Conservation (phyloP, 2,888 invertebrate species). For the Synergus laeviventris region DNA sequence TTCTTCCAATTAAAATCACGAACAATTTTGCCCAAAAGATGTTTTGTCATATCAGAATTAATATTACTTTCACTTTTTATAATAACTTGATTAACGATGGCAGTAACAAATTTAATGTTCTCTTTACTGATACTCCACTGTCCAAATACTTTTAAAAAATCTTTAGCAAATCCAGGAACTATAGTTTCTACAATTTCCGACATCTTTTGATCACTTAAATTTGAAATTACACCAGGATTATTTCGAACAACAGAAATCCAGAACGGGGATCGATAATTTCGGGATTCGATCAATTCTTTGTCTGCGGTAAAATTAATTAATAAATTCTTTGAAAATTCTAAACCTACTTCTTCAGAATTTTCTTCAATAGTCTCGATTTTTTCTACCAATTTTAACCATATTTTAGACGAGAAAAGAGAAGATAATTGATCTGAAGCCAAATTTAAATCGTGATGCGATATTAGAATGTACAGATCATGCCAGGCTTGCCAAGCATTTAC, state of each 20-base stretch:
- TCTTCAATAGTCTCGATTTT: conserved; percentile 27
- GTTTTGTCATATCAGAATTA: conserved; percentile 3
- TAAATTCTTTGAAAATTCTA: not conserved
- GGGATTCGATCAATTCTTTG: not conserved
- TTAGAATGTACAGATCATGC: conserved; percentile 27
- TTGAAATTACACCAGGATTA: not conserved
- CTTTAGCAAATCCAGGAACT: not conserved
- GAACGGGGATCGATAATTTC: conserved; percentile 4
- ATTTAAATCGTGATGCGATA: conserved; percentile 7
- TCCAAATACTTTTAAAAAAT: not conserved
- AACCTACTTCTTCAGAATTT: conserved; percentile 9
- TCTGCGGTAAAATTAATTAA: conserved; percentile 5
- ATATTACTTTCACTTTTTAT: conserved; percentile 4
- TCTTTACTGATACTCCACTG: conserved; percentile 1
- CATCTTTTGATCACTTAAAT: conserved; percentile 8
- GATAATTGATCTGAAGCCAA: not conserved
- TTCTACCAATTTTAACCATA: conserved; percentile 6
- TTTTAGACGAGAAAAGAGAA: conserved; percentile 15
- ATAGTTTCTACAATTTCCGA: not conserved
- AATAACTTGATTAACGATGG: conserved; percentile 2
- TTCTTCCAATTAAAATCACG: conserved; percentile 27
- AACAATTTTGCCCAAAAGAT: conserved; percentile 13
- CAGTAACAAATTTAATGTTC: not conserved
- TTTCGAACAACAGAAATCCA: conserved; percentile 19
- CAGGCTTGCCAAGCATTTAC: conserved; percentile 30